A percentile compares a stretch with the other conserved stretches of the same genome.
Conservation (phyloP, 2,888 invertebrate genomes). For the Ecliptopera silaceata region DNA sequence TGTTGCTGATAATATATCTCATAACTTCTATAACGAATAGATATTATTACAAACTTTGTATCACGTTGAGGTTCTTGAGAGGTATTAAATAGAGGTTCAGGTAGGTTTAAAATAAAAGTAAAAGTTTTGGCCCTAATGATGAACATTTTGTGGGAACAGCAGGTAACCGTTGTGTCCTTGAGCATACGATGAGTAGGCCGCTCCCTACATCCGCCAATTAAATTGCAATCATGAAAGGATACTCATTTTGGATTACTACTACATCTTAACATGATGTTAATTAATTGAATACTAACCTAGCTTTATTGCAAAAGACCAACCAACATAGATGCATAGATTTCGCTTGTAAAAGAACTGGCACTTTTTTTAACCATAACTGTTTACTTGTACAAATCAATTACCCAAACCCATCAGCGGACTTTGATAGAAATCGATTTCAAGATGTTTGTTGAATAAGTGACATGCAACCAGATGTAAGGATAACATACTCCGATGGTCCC, state of each 20-base stretch:
- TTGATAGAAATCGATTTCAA: too few relatives aligned
- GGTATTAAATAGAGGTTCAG: not conserved
- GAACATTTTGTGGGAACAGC: conserved; percentile 62
- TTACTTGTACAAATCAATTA: too few relatives aligned
- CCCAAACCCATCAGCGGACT: too few relatives aligned
- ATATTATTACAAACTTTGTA: not conserved
- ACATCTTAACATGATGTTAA: not conserved
- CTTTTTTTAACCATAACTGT: too few relatives aligned
- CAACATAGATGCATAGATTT: too few relatives aligned
- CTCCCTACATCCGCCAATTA: conserved; percentile 62
- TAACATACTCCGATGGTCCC: conserved; percentile 11
- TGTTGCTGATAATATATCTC: too few relatives aligned
- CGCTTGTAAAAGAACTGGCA: too few relatives aligned
- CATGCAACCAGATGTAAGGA: conserved; percentile 9
- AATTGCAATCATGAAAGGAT: conserved; percentile 27
- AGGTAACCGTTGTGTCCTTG: conserved; percentile 61
- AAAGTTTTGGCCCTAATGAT: conserved; percentile 42
- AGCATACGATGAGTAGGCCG: conserved; percentile 46
- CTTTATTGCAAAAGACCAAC: too few relatives aligned
- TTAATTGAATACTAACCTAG: not conserved
- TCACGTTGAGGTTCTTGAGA: not conserved
- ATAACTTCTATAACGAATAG: not conserved
- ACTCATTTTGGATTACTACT: conserved; percentile 13
- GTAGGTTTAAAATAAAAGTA: conserved; percentile 15
- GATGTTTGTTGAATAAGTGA: not conserved